Evolutionary conservation across 2,797 vertebrate species (phyloP).

Genomic region (Silurus lanzhouensis): DNA sequence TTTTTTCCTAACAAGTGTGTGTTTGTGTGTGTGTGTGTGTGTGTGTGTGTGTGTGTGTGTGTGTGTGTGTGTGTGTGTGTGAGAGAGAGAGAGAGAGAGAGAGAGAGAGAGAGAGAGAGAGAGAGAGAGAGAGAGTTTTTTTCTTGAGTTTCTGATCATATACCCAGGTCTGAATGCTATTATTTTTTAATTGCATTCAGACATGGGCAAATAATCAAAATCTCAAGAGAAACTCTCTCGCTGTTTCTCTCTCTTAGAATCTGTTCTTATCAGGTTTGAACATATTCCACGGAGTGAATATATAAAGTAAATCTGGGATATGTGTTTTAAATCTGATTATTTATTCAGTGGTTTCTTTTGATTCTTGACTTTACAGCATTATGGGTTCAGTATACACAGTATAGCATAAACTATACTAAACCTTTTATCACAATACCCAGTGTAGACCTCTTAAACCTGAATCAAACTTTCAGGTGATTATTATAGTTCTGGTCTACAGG

Average conservation of each 20-base stretch:
- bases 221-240: no score
- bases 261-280: neutral
- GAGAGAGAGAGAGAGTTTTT: no score
- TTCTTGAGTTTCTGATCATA: no score
- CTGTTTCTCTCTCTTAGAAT: neutral
- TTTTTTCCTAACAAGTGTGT: no score
- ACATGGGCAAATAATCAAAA: no score
- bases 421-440: neutral
- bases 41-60: no score
- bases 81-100: no score
- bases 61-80: no score
- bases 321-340: neutral
- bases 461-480: neutral
- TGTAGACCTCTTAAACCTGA: neutral
- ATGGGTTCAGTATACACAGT: neutral
- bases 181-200: no score
- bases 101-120: no score
- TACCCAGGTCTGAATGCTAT: no score
- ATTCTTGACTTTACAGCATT: neutral
- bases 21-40: no score
- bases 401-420: neutral
- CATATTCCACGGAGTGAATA: neutral
- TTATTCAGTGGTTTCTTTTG: neutral
- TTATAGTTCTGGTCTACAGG: neutral
- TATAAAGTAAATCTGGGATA: neutral